A percentile compares a stretch with the other conserved stretches of the same genome.
Evolutionary conservation across 1,140 invertebrate genomes (phyloP).

Genomic region (Calosoma granatense): DNA sequence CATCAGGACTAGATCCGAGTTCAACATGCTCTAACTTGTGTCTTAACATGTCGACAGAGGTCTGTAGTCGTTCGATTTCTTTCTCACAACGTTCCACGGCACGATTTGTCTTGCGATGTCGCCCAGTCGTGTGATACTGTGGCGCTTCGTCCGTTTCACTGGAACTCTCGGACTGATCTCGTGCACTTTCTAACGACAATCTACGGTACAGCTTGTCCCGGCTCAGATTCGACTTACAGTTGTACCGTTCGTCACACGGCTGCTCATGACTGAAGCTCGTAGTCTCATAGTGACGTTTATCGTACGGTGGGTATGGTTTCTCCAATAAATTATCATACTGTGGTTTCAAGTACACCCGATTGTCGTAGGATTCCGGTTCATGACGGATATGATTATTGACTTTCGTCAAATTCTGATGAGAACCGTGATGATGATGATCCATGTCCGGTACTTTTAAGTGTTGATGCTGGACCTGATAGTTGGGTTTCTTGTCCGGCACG

Average conservation of each 20-base stretch:
- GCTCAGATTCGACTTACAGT: conserved; percentile 19
- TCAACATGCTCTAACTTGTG: conserved; percentile 50
- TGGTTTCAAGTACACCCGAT: not conserved
- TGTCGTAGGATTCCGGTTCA: conserved; percentile 18
- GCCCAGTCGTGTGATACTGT: conserved; percentile 36
- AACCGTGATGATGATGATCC: conserved; percentile 27
- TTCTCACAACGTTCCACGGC: conserved; percentile 46
- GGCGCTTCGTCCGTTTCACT: conserved; percentile 45
- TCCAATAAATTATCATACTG: not conserved
- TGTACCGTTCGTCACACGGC: conserved; percentile 28
- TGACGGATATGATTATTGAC: conserved; percentile 24
- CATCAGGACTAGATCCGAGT: conserved; percentile 33
- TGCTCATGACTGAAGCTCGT: conserved; percentile 22
- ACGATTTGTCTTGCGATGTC: conserved; percentile 25
- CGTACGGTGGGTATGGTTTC: not conserved
- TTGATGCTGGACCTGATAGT: too few relatives aligned
- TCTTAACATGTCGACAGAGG: conserved; percentile 61
- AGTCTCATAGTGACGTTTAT: not conserved
- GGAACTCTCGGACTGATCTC: conserved; percentile 57
- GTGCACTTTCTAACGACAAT: conserved; percentile 58
- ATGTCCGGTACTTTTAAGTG: conserved; percentile 10
- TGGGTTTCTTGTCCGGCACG: conserved; percentile 3
- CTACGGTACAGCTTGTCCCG: conserved; percentile 42
- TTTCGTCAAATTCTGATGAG: not conserved
- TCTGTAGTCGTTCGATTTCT: conserved; percentile 68